phyloP scores from a whole-genome alignment of 2,113 vertebrate genomes.

The Sigmodon hispidus region DNA sequence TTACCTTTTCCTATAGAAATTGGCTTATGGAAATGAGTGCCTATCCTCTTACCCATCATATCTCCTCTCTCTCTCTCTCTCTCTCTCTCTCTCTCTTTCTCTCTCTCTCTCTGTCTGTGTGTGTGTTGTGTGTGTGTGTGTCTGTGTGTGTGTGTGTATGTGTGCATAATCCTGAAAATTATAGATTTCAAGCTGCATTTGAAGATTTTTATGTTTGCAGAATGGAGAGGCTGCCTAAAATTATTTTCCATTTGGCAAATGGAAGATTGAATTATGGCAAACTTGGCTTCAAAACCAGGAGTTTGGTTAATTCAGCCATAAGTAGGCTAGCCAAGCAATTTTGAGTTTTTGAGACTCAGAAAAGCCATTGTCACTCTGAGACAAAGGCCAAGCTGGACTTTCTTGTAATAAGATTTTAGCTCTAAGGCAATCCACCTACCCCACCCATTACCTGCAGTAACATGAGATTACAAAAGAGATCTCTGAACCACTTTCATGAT shows the following conservation, averaged over 20 bases:
- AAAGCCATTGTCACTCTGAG: not conserved
- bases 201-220: slow-evolving; percentile 7
- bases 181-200: slow-evolving; percentile 2
- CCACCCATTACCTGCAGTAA: not conserved
- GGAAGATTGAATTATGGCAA: not conserved
- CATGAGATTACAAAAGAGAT: not conserved
- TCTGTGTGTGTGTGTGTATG: not conserved
- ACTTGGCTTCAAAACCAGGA: not conserved
- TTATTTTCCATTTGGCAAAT: not conserved
- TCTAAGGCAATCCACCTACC: not conserved
- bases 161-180: not conserved
- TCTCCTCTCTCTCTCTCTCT: not conserved
- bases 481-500: not conserved
- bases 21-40: slow-evolving; percentile 35
- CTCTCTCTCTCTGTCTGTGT: not conserved
- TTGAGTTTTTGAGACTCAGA: not conserved
- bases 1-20: not conserved
- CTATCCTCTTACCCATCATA: not conserved
- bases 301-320: not conserved
- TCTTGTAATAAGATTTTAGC: not conserved
- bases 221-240: not conserved
- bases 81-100: too few species aligned
- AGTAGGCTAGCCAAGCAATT: not conserved
- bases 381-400: not conserved
- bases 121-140: not conserved